These are phyloP conservation scores for Spicauda simplicius DNA, from an alignment of 2,888 invertebrate species.

Conservation along the genomic window DNA sequence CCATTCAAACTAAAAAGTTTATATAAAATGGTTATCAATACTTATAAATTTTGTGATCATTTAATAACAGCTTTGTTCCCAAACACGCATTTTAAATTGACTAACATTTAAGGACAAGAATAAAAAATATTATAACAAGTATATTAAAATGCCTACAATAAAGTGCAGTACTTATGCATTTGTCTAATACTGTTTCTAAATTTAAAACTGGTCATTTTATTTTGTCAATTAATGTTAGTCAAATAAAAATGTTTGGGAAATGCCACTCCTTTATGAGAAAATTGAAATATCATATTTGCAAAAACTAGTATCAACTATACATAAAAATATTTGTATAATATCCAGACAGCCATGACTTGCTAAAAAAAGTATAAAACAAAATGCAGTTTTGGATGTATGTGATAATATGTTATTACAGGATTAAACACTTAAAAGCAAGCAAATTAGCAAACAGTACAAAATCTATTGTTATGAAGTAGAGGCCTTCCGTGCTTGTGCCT, in stretches of 20 bases:
- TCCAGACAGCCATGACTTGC: neutral
- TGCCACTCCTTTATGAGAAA: neutral
- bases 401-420: constrained; percentile 11
- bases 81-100: neutral
- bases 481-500: constrained; percentile 69
- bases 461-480: constrained; percentile 64
- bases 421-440: constrained; percentile 38
- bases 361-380: constrained; percentile 8
- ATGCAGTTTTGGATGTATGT: constrained; percentile 1
- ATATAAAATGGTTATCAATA: constrained; percentile 1
- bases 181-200: neutral
- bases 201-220: neutral
- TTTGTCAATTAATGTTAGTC: neutral
- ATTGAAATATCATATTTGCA: neutral
- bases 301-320: no score
- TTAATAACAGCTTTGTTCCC: neutral
- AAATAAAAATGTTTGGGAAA: neutral
- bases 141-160: neutral
- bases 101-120: neutral
- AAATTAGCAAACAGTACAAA: constrained; percentile 27
- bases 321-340: neutral
- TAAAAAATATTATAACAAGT: neutral
- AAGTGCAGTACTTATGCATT: neutral
- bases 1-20: constrained; percentile 7
- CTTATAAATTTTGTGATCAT: constrained; percentile 8